These are phyloP conservation scores for Galago senegalensis DNA, from an alignment of 2,797 vertebrate species.

Conservation along the genomic window DNA sequence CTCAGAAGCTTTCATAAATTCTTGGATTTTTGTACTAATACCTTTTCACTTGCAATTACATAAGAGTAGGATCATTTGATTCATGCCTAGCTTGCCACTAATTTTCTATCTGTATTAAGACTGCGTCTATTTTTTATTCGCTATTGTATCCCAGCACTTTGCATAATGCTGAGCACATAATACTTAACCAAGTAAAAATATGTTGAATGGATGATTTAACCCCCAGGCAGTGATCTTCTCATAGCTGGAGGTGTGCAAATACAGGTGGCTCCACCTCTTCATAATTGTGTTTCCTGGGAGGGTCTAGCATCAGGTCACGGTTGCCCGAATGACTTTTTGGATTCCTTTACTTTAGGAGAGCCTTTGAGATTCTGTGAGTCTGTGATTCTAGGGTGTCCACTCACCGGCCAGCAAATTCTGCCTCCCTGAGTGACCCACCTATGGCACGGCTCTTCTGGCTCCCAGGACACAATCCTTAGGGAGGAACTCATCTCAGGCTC, in stretches of 20 bases:
- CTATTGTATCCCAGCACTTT: background rate
- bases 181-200: background rate
- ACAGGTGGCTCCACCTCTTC: background rate
- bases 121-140: background rate
- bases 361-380: background rate
- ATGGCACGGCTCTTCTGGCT: background rate
- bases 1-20: background rate
- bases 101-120: background rate
- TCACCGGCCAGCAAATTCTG: background rate
- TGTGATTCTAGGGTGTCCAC: background rate
- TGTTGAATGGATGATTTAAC: background rate
- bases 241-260: background rate
- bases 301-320: background rate
- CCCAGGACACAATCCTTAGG: background rate
- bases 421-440: background rate
- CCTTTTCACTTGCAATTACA: background rate
- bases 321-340: background rate
- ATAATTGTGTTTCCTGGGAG: background rate
- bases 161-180: background rate
- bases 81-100: background rate
- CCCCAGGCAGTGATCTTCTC: background rate
- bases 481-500: background rate
- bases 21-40: background rate
- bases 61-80: background rate
- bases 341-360: background rate